phyloP scores from a whole-genome alignment of 2,113 vertebrate species.

The Myrmecobius fasciatus region DNA sequence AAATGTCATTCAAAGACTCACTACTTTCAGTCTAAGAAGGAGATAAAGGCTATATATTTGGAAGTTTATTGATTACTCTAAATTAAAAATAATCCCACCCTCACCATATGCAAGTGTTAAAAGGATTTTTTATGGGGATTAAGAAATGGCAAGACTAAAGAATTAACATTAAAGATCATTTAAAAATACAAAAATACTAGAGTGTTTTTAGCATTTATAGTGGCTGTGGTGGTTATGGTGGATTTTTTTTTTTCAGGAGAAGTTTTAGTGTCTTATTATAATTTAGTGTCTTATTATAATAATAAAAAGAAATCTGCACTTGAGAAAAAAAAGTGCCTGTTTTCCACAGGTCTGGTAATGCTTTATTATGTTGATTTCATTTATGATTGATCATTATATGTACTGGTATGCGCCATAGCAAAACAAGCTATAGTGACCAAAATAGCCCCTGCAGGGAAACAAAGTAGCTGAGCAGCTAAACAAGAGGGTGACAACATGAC shows the following conservation, averaged over 20 bases:
- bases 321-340: conserved; percentile 82
- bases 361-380: conserved; percentile 83
- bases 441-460: conserved; percentile 81
- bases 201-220: not conserved
- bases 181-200: conserved; percentile 41
- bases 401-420: conserved; percentile 74
- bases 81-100: conserved; percentile 64
- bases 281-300: conserved; percentile 74
- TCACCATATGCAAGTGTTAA: conserved; percentile 73
- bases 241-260: conserved; percentile 75
- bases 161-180: conserved; percentile 75
- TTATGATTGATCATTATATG: conserved; percentile 82
- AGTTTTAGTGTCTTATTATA: conserved; percentile 77
- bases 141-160: conserved; percentile 72
- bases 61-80: conserved; percentile 67
- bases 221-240: not conserved
- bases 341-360: conserved; percentile 82
- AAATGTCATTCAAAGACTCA: conserved; percentile 71
- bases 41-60: conserved; percentile 67
- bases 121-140: conserved; percentile 77
- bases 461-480: conserved; percentile 77
- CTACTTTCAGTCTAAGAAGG: conserved; percentile 64
- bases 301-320: conserved; percentile 65
- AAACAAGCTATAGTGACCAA: conserved; percentile 78
- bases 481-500: conserved; percentile 83